These are phyloP conservation scores for Parnassius apollo DNA, from an alignment of 2,888 invertebrate species.

Conservation along the genomic window DNA sequence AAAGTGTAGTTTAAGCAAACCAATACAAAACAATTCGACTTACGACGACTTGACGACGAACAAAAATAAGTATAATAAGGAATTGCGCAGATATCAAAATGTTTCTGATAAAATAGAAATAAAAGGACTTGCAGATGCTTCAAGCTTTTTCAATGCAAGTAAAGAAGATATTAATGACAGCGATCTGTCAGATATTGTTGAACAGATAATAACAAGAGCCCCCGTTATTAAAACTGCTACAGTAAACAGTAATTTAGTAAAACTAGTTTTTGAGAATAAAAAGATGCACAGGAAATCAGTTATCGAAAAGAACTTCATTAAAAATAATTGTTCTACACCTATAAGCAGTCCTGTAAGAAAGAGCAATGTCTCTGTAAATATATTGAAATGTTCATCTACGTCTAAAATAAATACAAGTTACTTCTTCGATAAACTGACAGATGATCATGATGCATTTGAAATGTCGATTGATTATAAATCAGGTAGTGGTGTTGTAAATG, in stretches of 20 bases:
- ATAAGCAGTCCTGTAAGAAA: constrained; percentile 52
- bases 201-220: constrained; percentile 58
- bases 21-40: neutral
- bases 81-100: neutral
- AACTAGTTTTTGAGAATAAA: constrained; percentile 53
- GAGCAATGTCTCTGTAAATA: constrained; percentile 37
- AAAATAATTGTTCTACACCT: constrained; percentile 66
- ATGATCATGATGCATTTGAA: constrained; percentile 83
- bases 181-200: constrained; percentile 65
- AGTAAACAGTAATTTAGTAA: constrained; percentile 59
- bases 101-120: constrained; percentile 29
- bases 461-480: constrained; percentile 74
- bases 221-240: constrained; percentile 51
- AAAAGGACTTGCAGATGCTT: constrained; percentile 37
- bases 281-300: constrained; percentile 37
- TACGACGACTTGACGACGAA: neutral
- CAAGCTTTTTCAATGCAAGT: constrained; percentile 51
- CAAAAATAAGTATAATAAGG: neutral
- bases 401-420: constrained; percentile 66
- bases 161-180: constrained; percentile 45
- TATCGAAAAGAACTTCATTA: constrained; percentile 43
- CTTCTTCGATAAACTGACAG: constrained; percentile 76
- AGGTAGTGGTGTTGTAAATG: constrained; percentile 44
- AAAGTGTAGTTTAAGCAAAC: constrained; percentile 40
- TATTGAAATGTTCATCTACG: constrained; percentile 41